Base-by-base conservation (phyloP, 2,888 invertebrate species). In the Rhingia campestris region DNA sequence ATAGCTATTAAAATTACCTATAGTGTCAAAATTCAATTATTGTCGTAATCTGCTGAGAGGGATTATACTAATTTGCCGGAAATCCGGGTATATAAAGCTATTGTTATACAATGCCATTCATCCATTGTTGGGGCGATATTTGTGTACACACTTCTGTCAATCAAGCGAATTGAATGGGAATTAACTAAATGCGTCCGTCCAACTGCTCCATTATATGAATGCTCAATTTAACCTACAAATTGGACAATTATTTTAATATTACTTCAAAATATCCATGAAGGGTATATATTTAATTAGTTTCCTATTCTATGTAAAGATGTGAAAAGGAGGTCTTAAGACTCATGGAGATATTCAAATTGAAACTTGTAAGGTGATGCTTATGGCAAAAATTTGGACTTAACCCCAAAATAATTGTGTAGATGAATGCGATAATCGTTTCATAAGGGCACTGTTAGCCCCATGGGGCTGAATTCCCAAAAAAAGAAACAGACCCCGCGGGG, bases 21-120 rank as follows among this genome's bases (percentile, higher is more conserved):
- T 2, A 22, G 32, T 43, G 66, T 43, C 33, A 30, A 69, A 69
- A 37, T 47, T 39, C 49, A 70, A 61, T 72, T 30, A 3, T 45
- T 30, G 22, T 33, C 51, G 51, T 10, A 0, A 9, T 56, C 12
- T 63, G 56, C 30, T 35, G n/a, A 51, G 35, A 56, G 41, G 22
- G 69, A 77, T 77, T 70, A 63, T 35, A 70, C 33, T 70, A 77
- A 77, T 70, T 70, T 12, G 63, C 77, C 77, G 69, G 77, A 77
- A 33, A 70, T 77, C 77, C 77, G 77, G 69, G 14, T 33, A 45
- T 58, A 30, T 30, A 45, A 12, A 49, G 4, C 41, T 58, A 63
- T 51, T 69, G 54, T 32, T 14, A 35, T 49, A 80, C 56, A 69
- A 51, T 61, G 14, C 43, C 66, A 51, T 59, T 67, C 49, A 61